Conservation (phyloP, 1,140 invertebrate species). For the Oryctes rhinoceros region DNA sequence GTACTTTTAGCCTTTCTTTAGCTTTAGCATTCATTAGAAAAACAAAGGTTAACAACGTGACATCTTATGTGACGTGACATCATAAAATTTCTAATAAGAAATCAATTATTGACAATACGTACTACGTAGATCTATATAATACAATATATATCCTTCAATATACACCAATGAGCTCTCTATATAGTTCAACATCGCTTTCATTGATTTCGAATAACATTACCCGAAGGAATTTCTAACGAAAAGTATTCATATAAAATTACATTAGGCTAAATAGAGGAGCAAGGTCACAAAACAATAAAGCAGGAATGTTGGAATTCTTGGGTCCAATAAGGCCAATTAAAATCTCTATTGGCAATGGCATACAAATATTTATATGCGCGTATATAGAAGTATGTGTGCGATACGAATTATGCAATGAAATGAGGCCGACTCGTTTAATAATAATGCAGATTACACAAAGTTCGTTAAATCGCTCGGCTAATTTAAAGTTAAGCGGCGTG, state of each 20-base stretch:
- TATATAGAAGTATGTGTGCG: background rate
- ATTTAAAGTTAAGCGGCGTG: slow-evolving; percentile 24
- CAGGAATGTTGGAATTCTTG: slow-evolving; percentile 21
- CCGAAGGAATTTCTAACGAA: background rate
- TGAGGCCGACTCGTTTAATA: slow-evolving; percentile 25
- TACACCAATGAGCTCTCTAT: no score
- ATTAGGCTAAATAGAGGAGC: background rate
- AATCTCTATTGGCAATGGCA: slow-evolving; percentile 31
- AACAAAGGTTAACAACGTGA: no score
- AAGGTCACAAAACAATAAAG: slow-evolving; percentile 28
- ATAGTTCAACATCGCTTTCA: no score
- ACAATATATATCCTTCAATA: no score
- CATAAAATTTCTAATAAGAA: no score
- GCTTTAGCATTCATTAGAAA: no score
- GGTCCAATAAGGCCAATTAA: slow-evolving; percentile 32
- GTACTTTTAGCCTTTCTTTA: no score
- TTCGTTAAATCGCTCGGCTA: slow-evolving; percentile 26
- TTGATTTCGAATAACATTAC: no score
- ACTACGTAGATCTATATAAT: no score
- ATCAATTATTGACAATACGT: no score
- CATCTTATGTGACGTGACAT: no score
- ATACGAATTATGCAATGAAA: slow-evolving; percentile 35
- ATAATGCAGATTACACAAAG: slow-evolving; percentile 33
- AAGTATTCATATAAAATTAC: slow-evolving; percentile 10
- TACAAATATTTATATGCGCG: background rate